A percentile compares a stretch with the other conserved stretches of the same genome.
These are phyloP conservation scores for Callimorpha dominula DNA, from an alignment of 2,888 invertebrate genomes.

Conservation along the genomic window DNA sequence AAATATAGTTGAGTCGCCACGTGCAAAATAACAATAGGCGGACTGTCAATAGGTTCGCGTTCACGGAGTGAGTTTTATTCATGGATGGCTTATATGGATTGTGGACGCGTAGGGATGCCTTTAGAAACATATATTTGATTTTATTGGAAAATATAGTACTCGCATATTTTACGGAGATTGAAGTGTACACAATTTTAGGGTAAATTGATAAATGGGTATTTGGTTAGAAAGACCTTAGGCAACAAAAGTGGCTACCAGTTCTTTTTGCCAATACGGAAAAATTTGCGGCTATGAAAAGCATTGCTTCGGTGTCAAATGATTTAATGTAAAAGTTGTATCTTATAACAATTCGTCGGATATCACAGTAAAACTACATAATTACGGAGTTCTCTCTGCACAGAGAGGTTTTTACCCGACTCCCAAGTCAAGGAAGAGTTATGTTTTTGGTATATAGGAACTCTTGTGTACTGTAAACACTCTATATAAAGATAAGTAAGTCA, in stretches of 20 bases:
- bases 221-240: background rate
- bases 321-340: background rate
- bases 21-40: constrained; percentile 61
- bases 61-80: constrained; percentile 34
- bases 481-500: constrained; percentile 28
- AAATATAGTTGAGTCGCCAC: constrained; percentile 49
- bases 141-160: background rate
- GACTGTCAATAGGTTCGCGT: constrained; percentile 41
- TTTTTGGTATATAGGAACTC: background rate
- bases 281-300: background rate
- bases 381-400: background rate
- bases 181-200: background rate
- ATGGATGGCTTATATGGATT: constrained; percentile 30
- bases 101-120: constrained; percentile 21
- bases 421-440: no score
- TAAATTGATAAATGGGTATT: background rate
- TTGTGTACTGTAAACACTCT: background rate
- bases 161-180: background rate
- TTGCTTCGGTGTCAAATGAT: background rate
- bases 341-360: background rate
- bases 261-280: background rate
- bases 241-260: background rate
- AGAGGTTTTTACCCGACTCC: no score
- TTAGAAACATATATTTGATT: constrained; percentile 10
- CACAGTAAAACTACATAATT: background rate